phyloP scores from a whole-genome alignment of 2,113 vertebrate species.

The Holacanthus passer region DNA sequence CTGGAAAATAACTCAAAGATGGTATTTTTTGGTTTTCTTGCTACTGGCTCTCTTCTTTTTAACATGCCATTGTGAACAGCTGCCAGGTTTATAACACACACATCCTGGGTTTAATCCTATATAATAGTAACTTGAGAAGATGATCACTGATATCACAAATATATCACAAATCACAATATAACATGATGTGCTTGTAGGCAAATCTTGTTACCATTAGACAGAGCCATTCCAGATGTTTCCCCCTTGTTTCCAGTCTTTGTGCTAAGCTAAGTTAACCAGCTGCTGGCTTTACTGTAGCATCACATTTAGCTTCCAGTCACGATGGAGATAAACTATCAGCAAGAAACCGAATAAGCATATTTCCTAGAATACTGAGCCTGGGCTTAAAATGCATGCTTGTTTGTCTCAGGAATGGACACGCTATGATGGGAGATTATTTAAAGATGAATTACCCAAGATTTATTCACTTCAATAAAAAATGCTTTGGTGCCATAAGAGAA shows the following conservation, averaged over 20 bases:
- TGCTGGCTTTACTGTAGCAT: neutral
- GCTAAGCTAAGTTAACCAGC: neutral
- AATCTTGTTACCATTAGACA: neutral
- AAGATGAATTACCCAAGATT: neutral
- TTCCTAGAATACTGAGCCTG: neutral
- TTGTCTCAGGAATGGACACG: neutral
- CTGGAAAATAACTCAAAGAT: constrained; percentile 20
- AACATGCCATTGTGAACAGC: constrained; percentile 7
- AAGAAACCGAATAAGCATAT: neutral
- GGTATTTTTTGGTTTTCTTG: constrained; percentile 7
- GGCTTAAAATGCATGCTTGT: neutral
- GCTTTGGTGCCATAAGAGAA: neutral
- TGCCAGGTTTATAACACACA: neutral
- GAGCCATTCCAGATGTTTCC: neutral
- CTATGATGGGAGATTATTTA: neutral
- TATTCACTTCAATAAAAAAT: neutral
- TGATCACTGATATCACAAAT: too few species aligned
- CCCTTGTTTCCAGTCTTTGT: too few species aligned
- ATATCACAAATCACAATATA: too few species aligned
- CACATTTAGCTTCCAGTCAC: neutral
- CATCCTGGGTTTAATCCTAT: neutral
- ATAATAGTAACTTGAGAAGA: too few species aligned
- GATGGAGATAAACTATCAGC: neutral
- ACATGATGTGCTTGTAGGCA: too few species aligned
- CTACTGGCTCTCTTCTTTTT: neutral